Conservation (phyloP, 2,113 vertebrate genomes). For the Dermatemys mawii region DNA sequence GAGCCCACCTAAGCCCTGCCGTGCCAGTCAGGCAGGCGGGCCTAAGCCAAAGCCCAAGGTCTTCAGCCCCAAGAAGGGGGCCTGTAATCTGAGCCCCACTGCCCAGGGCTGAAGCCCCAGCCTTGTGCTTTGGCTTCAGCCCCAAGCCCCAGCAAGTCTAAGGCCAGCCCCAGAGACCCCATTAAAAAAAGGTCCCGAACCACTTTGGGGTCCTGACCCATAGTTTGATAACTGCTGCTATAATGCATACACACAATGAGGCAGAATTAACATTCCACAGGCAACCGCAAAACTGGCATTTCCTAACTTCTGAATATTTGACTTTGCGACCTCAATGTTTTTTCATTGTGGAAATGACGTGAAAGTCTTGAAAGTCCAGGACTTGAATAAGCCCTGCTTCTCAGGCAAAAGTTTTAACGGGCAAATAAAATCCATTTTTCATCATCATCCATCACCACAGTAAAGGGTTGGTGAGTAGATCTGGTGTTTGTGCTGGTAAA, state of each 20-base stretch:
- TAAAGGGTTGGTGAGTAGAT: background rate
- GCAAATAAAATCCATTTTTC: constrained; percentile 41
- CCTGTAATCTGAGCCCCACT: no score
- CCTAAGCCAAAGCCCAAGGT: no score
- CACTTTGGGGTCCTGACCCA: no score
- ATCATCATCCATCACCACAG: background rate
- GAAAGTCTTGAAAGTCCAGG: constrained; percentile 39
- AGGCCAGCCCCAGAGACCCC: no score
- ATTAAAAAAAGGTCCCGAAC: no score
- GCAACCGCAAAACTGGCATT: constrained; percentile 62
- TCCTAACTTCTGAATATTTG: constrained; percentile 61
- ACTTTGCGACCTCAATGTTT: constrained; percentile 47
- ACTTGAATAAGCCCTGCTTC: constrained; percentile 11
- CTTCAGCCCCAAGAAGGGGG: no score
- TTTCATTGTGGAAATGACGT: constrained; percentile 31
- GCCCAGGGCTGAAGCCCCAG: no score
- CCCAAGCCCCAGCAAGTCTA: no score
- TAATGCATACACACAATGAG: constrained; percentile 59
- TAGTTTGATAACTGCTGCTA: constrained; percentile 9
- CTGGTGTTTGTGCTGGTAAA: constrained; percentile 7
- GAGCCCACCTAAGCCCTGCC: no score
- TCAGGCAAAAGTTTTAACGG: background rate
- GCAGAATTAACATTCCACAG: constrained; percentile 54
- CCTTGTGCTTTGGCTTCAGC: no score
- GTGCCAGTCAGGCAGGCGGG: no score